Evolutionary conservation across 2,888 invertebrate species (phyloP).

Genomic region (Lasioglossum villosulum): DNA sequence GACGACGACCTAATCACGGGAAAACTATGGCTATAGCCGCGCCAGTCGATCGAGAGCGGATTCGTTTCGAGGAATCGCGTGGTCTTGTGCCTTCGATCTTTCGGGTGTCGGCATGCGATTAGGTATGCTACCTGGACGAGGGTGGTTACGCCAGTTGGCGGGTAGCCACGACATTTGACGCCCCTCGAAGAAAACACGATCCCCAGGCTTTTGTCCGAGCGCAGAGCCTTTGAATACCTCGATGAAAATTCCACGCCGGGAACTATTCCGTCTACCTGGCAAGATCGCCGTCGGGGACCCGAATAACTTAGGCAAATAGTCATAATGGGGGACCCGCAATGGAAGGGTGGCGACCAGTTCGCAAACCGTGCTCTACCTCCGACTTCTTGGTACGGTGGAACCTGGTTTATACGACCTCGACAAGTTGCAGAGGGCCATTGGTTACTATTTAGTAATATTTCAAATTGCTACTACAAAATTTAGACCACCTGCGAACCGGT

Average conservation of each 20-base stretch:
- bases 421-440: no score
- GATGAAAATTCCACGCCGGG: constrained; percentile 19
- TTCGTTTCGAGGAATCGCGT: neutral
- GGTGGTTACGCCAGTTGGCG: constrained; percentile 17
- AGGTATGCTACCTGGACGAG: constrained; percentile 48
- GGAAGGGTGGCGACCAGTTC: constrained; percentile 15
- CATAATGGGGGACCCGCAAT: neutral
- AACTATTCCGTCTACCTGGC: constrained; percentile 45
- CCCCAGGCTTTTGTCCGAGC: constrained; percentile 40
- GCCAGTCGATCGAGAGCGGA: neutral
- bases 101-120: neutral
- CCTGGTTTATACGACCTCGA: neutral
- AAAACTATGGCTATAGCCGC: neutral
- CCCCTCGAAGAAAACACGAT: constrained; percentile 39
- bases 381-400: neutral
- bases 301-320: constrained; percentile 9
- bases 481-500: neutral
- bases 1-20: neutral
- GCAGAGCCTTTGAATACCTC: constrained; percentile 27
- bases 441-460: no score
- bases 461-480: no score
- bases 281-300: neutral
- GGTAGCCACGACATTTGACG: constrained; percentile 24
- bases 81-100: neutral
- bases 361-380: neutral